Evolutionary conservation across 2,797 vertebrate genomes (phyloP), one percentile per base, ranked within the genome.

Genomic region (Caiman crocodilus): DNA sequence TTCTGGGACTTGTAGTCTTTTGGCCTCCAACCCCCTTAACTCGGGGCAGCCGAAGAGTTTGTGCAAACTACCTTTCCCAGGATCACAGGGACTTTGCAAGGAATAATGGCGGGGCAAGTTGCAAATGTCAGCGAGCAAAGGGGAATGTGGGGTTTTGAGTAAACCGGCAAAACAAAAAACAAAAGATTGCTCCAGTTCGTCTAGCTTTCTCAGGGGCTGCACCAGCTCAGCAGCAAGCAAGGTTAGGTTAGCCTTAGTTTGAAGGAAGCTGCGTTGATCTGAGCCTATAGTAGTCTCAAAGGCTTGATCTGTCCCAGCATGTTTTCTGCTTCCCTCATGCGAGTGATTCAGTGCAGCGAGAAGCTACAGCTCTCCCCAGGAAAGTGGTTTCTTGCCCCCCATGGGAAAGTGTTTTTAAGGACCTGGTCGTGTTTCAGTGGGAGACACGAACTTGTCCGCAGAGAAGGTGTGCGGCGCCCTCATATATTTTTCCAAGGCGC

Each of bases 31-130:
- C 30, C 25, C 3, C 73, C n/a, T 76, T 12, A 13, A 89, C 42
- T 55, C 60, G 59, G 28, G 75, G 71, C 77, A 60, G 13, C 10
- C 80, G 91, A 23, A 61, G 80, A 77, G 67, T 57, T 23, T 5
- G 25, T 1, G 42, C 61, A n/a, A 95, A 96, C 95, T 96, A 90
- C 94, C 2, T 2, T 86, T 96, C 96, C 97, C 96, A 87, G 89
- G 4, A 50, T 4, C 13, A 93, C 74, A 14, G 4, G 10, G 50
- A 4, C 71, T 89, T 94, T 96, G 97, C 91, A 55, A 64, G 10
- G 32, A 60, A 17, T 21, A 0, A 76, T n/a, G 79, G 92, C 55
- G 76, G 50, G 57, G 2, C 12, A 14, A 26, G 7, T 58, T 12
- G 80, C 10, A 42, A 73, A 25, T 16, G 50, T 73, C 63, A 5